Percentiles rank a stretch among this genome's conserved stretches.
Conservation (phyloP, 2,888 invertebrate species). For the Hirtodrosophila histrioides region DNA sequence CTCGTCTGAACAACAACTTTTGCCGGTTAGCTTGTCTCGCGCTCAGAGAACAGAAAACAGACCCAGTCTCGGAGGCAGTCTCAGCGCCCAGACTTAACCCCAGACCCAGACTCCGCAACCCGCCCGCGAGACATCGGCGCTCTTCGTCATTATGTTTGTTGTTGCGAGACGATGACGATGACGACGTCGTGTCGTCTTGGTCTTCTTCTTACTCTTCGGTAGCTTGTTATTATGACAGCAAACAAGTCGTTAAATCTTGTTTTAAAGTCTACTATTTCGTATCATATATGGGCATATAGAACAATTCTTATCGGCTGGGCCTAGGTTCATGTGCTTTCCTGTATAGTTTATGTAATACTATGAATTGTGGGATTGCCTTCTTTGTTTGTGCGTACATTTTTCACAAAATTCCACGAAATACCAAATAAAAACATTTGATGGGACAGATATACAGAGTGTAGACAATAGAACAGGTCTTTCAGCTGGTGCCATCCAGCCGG, state of each 20-base stretch:
- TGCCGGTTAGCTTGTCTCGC: slow-evolving; percentile 61
- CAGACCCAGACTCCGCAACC: background rate
- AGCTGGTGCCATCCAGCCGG: slow-evolving; percentile 42
- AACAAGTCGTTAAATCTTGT: slow-evolving; percentile 72
- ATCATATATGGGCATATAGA: slow-evolving; percentile 37
- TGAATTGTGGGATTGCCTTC: slow-evolving; percentile 8
- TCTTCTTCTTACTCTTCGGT: slow-evolving; percentile 44
- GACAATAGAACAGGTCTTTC: slow-evolving; percentile 55
- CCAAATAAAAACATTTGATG: background rate
- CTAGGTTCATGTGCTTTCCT: slow-evolving; percentile 39
- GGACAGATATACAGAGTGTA: slow-evolving; percentile 10
- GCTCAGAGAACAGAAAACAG: background rate
- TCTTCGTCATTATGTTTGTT: slow-evolving; percentile 31
- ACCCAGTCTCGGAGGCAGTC: background rate
- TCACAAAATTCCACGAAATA: slow-evolving; percentile 33
- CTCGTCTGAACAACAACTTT: slow-evolving; percentile 39
- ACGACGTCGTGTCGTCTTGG: slow-evolving; percentile 12
- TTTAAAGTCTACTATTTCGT: slow-evolving; percentile 40
- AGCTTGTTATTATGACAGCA: slow-evolving; percentile 70
- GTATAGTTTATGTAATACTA: slow-evolving; percentile 3
- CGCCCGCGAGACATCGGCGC: background rate
- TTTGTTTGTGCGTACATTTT: slow-evolving; percentile 23
- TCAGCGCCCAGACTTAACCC: slow-evolving; percentile 21
- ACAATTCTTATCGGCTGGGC: slow-evolving; percentile 14
- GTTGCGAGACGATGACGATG: background rate